Evolutionary conservation across 2,113 vertebrate genomes (phyloP), one percentile per base, ranked within the genome.

Genomic region (Hydrochoerus hydrochaeris): DNA sequence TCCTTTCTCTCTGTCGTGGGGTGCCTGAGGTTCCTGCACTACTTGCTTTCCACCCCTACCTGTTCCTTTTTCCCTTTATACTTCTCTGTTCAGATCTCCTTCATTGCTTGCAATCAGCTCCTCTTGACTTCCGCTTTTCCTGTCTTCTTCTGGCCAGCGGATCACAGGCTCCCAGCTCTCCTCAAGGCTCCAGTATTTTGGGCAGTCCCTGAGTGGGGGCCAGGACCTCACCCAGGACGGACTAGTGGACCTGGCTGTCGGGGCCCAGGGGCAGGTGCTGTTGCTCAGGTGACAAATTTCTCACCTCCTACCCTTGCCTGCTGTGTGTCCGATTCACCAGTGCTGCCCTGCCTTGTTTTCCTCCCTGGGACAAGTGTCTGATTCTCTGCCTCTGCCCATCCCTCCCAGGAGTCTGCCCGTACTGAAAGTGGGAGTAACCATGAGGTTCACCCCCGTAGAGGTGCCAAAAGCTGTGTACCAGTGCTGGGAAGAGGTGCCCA

Each of bases 231-330:
- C 98, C 0, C 87, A 97, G 16, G 99, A 99, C 7, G 98, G 98
- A 35, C 98, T 99, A 38, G 97, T 97, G 6, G 99, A 99, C 94
- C 95, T 99, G 58, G 98, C 98, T 7, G 97, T 99, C 0, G 99
- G 99, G 86, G 98, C 99, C 49, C 94, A 92, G 44, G 99, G 98
- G 4, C 71, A 86, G 0, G 98, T 98, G 22, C 67, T 99, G 49
- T 96, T 99, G 78, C 97, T 99, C 71, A 99, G 99, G 99, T 99
- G 97, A 93, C 87, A 81, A 19, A 12, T 44, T 3, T 8, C 78
- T 63, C 22, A 13, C 38, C 0, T 9, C 10, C 17, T 7, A 0
- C 1, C 8, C 35, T n/a, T 52, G 7, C n/a, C 1, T 38, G 0
- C 14, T 22, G 0, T 38, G n/a, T 19, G 19, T 67, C 38, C 5